Evolutionary conservation across 2,113 vertebrate genomes (phyloP), one percentile per base, ranked within the genome.

Genomic region (Salvelinus fontinalis): DNA sequence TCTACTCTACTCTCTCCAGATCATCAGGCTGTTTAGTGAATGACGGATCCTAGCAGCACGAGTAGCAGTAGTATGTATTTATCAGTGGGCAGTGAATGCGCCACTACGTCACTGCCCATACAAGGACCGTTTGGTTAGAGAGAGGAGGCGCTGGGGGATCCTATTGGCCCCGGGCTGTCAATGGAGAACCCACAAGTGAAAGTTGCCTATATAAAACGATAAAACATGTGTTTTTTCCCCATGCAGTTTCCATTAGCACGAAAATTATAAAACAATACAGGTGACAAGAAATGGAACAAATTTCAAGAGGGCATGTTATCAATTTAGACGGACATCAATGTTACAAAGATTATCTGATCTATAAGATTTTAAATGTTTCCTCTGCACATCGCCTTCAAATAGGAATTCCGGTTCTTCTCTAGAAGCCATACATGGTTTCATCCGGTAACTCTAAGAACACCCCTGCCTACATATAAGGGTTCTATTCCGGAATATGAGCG

Each of bases 61-160:
- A 90, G 91, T 87, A 89, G 82, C 88, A 76, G 90, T 84, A 82
- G 70, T 90, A 86, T 93, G 93, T 96, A 95, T 97, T 95, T 97
- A 97, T 95, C 91, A 87, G 92, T 82, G 92, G 92, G 90, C 89
- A 90, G 90, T 96, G 89, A 95, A 95, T 89, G 88, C 88, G 60
- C 88, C 90, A 86, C 89, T 49, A 96, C 96, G 96, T 98, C 96
- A 96, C 94, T 96, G 85, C 89, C 96, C 96, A 95, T 93, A 96
- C 91, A 95, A 93, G 96, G 96, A 95, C 93, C 93, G 94, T 92
- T 94, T 48, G 89, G 73, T 71, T 54, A 70, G 44, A 76, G 48
- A 72, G 39, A 70, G 84, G 62, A 72, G 76, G 80, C 81, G 87
- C 82, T 81, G 90, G 89, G 82, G 85, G 72, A 71, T 88, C 79